Evolutionary conservation across 2,113 vertebrate genomes (phyloP).

Genomic region (Phycodurus eques): DNA sequence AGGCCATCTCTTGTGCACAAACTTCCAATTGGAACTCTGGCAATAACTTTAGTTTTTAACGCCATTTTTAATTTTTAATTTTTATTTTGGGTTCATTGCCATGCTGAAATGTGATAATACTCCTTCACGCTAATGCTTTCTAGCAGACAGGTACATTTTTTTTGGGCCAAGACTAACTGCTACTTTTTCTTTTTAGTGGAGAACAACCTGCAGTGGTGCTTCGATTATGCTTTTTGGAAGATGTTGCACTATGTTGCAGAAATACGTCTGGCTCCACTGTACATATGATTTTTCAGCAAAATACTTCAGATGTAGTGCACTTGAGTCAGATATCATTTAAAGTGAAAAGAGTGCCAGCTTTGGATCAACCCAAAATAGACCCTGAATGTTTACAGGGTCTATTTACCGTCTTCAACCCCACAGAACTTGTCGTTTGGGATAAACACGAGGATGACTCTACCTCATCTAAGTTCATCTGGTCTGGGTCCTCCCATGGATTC

Average conservation of each 20-base stretch:
- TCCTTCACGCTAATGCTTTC: background rate
- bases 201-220: background rate
- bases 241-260: background rate
- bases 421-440: background rate
- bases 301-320: background rate
- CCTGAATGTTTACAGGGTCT: background rate
- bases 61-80: background rate
- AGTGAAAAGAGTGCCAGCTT: background rate
- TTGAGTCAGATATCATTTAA: background rate
- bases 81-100: background rate
- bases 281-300: background rate
- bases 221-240: background rate
- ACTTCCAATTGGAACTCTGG: background rate
- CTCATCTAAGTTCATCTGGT: constrained; percentile 98
- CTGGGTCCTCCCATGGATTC: constrained; percentile 91
- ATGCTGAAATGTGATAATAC: background rate
- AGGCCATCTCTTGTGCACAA: too few species aligned
- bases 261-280: background rate
- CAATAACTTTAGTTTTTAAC: background rate
- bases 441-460: constrained; percentile 59
- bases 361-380: background rate
- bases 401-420: background rate
- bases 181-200: background rate
- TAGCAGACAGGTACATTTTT: background rate
- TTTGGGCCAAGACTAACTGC: background rate